Conservation (phyloP, 2,113 vertebrate species). For the Xenopus laevis region DNA sequence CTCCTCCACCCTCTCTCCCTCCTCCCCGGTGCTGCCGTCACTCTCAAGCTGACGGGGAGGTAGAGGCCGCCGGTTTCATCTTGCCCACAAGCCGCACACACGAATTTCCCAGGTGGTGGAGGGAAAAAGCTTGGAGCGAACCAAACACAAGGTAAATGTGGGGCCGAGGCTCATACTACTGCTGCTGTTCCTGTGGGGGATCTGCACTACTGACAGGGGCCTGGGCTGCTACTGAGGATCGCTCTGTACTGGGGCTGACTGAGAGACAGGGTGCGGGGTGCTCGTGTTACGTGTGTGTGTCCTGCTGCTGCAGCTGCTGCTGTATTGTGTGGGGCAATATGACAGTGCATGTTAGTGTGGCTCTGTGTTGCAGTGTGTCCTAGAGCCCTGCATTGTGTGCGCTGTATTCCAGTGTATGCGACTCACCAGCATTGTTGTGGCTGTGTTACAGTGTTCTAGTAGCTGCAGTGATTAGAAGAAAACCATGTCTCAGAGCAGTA, state of each 20-base stretch:
- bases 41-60: constrained; percentile 22
- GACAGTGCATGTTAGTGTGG: too few relatives aligned
- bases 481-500: too few relatives aligned
- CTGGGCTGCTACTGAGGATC: not conserved
- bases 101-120: not conserved
- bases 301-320: too few relatives aligned
- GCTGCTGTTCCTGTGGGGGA: not conserved
- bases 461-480: too few relatives aligned
- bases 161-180: not conserved
- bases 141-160: constrained; percentile 7
- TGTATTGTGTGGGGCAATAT: too few relatives aligned
- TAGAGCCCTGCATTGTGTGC: too few relatives aligned
- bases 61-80: constrained; percentile 21
- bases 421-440: too few relatives aligned
- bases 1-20: not conserved
- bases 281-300: too few relatives aligned
- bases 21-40: constrained; percentile 23
- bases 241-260: not conserved
- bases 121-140: not conserved
- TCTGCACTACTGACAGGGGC: constrained; percentile 1
- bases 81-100: constrained; percentile 2
- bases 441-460: too few relatives aligned
- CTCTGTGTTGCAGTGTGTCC: too few relatives aligned
- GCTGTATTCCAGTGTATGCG: too few relatives aligned
- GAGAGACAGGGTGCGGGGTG: too few relatives aligned